Conservation (phyloP, 2,113 vertebrate genomes). For the Sinocyclocheilus grahami region DNA sequence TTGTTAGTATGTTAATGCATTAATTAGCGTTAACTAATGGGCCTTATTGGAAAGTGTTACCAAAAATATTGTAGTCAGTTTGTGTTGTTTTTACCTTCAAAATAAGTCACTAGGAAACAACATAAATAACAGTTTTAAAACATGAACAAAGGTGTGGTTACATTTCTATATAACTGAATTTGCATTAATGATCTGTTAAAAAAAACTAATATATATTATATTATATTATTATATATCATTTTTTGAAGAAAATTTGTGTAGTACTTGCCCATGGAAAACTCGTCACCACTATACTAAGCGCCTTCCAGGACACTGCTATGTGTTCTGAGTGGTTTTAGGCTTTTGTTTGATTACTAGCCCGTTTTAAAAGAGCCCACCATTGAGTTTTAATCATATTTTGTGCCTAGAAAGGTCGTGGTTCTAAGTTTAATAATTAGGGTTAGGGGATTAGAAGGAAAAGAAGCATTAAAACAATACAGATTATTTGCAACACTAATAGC, state of each 20-base stretch:
- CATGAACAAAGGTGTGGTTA: background rate
- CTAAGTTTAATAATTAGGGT: too few relatives aligned
- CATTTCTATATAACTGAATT: background rate
- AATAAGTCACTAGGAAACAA: background rate
- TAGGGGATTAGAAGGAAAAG: background rate
- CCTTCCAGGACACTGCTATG: background rate
- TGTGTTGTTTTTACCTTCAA: background rate
- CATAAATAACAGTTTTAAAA: background rate
- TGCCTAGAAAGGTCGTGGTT: background rate
- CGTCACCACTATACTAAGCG: too few relatives aligned
- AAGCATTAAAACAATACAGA: background rate
- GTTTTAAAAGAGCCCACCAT: background rate
- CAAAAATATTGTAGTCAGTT: background rate
- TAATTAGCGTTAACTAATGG: too few relatives aligned
- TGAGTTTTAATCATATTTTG: background rate
- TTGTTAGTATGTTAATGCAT: too few relatives aligned
- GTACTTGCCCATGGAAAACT: too few relatives aligned
- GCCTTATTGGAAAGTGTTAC: background rate
- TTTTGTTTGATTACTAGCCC: background rate
- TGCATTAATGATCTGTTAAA: background rate
- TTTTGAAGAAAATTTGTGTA: too few relatives aligned
- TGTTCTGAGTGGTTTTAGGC: background rate
- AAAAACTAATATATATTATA: background rate
- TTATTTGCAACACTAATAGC: background rate
- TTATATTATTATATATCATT: background rate